phyloP scores from a whole-genome alignment of 1,140 invertebrate genomes.

The Zophobas atratus region DNA sequence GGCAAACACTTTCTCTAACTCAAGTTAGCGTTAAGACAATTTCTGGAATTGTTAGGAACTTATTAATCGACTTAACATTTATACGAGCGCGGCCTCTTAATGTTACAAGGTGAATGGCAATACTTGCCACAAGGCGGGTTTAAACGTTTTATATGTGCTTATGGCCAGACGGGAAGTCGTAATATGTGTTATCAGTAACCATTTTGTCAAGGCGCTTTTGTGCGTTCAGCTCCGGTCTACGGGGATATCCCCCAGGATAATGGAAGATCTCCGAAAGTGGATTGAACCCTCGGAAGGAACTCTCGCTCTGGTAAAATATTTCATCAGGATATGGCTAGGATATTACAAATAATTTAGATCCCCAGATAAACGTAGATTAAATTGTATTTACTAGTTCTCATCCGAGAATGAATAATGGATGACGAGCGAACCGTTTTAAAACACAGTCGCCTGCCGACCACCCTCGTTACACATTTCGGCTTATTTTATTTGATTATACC shows the following conservation, averaged over 20 bases:
- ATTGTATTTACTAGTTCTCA: slow-evolving; percentile 42
- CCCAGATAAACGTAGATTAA: slow-evolving; percentile 43
- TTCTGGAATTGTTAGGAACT: too few species aligned
- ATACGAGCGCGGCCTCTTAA: too few species aligned
- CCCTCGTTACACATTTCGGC: slow-evolving; percentile 16
- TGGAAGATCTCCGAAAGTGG: slow-evolving; percentile 48
- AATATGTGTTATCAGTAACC: slow-evolving; percentile 50
- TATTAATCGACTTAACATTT: too few species aligned
- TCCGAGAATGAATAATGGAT: slow-evolving; percentile 36
- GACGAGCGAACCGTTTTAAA: slow-evolving; percentile 13
- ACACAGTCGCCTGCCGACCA: slow-evolving; percentile 17
- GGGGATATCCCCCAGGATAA: slow-evolving; percentile 49
- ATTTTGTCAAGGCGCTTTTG: slow-evolving; percentile 50
- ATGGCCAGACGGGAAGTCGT: slow-evolving; percentile 25
- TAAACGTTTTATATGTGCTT: slow-evolving; percentile 47
- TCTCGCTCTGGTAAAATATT: slow-evolving; percentile 45
- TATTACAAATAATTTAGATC: slow-evolving; percentile 47
- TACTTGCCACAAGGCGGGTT: neutral
- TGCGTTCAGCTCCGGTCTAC: slow-evolving; percentile 44
- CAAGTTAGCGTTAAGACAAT: too few species aligned
- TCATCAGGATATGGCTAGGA: slow-evolving; percentile 45
- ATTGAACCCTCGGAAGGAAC: slow-evolving; percentile 43
- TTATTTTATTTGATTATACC: slow-evolving; percentile 36
- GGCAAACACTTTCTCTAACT: too few species aligned
- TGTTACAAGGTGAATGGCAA: too few species aligned